Evolutionary conservation across 2,797 vertebrate species (phyloP).

Genomic region (Tinamus major): DNA sequence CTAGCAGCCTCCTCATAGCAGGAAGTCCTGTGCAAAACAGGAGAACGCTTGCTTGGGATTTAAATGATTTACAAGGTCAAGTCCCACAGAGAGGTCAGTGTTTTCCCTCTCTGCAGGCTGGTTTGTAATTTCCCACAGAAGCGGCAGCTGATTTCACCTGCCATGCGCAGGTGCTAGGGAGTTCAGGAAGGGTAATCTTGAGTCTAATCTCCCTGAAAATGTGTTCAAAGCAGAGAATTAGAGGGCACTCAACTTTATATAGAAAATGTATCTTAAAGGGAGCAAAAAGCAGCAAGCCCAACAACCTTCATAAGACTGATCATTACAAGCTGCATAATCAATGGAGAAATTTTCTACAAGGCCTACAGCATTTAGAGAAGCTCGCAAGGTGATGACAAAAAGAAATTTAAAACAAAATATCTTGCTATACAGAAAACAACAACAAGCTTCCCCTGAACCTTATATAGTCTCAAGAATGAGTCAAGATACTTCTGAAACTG

Average conservation of each 20-base stretch:
- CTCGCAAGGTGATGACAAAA: rapidly evolving
- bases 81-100: not conserved
- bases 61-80: not conserved
- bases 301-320: not conserved
- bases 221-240: not conserved
- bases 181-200: not conserved
- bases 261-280: not conserved
- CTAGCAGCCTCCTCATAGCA: not conserved
- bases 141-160: not conserved
- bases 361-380: not conserved
- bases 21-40: not conserved
- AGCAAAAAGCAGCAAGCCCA: not conserved
- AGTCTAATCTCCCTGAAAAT: not conserved
- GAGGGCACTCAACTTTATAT: not conserved
- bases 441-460: not conserved
- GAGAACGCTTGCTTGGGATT: not conserved
- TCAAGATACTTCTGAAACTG: not conserved
- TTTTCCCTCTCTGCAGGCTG: not conserved
- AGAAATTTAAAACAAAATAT: not conserved
- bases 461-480: not conserved
- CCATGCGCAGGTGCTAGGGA: not conserved
- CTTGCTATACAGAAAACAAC: no score
- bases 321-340: not conserved
- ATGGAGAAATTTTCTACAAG: not conserved
- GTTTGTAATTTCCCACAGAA: not conserved